Evolutionary conservation across 2,797 vertebrate species (phyloP), one percentile per base, ranked within the genome.

Genomic region (Phrynocephalus vlangalii): DNA sequence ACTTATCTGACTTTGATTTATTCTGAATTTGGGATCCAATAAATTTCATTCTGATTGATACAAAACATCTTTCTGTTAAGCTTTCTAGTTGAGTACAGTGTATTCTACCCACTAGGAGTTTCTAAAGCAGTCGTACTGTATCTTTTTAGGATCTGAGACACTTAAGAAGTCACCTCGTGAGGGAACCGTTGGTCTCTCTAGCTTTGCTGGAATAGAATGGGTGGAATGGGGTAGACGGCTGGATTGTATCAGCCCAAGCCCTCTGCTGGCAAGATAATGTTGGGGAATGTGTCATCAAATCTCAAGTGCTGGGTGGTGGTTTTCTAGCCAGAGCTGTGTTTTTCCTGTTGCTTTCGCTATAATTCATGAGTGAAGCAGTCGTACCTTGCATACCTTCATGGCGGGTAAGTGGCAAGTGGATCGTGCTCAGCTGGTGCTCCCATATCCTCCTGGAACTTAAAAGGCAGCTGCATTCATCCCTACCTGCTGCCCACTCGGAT

Each of bases 91-190:
- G 24, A 75, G 50, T 50, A 63, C 60, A 30, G 1, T 0, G 0
- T 30, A 52, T 88, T 11, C 48, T 67, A 28, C 72, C 67, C 26
- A 67, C 66, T 3, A 0, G 0, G 24, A 48, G 33, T 86, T 44
- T 66, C 30, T 10, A 60, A 22, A 91, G 30, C 33, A 71, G n/a
- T 2, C 10, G 6, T 68, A 44, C 38, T 44, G 38, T 44, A 44
- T 70, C 20, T 24, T 76, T 33, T 24, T 38, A 33, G 52, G 22
- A 63, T 28, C 63, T 38, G 33, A 24, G 24, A 5, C 16, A 28
- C 10, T 13, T 44, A 26, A 38, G 80, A 68, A 48, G 24, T 38
- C 28, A 10, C 63, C 30, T 68, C 48, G 26, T 8, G 9, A 22
- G 9, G 9, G 52, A 56, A 11, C 52, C 52, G 15, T 56, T 33